Conservation (phyloP, 2,888 invertebrate genomes). For the Eumerus sabulonum region DNA sequence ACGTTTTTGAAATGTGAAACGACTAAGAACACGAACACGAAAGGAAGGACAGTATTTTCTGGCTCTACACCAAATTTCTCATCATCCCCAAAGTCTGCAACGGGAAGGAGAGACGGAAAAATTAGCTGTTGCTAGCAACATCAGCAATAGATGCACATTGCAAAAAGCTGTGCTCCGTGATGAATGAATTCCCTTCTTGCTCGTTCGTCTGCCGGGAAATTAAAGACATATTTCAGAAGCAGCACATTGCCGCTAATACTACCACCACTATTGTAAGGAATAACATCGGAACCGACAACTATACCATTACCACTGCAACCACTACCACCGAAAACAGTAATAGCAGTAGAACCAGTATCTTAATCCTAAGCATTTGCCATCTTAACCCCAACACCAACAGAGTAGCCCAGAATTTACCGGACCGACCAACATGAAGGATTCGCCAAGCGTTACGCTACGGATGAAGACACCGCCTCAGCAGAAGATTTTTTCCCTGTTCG, state of each 20-base stretch:
- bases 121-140: slow-evolving; percentile 66
- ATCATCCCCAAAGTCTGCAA: slow-evolving; percentile 27
- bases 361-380: slow-evolving; percentile 66
- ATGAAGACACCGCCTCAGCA: slow-evolving; percentile 60
- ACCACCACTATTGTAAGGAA: no score
- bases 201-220: slow-evolving; percentile 62
- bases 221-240: slow-evolving; percentile 64
- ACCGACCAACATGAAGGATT: slow-evolving; percentile 43
- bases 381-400: slow-evolving; percentile 52
- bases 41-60: slow-evolving; percentile 43
- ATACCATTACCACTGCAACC: no score
- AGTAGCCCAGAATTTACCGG: slow-evolving; percentile 26
- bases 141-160: slow-evolving; percentile 62
- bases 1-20: slow-evolving; percentile 39
- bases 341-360: slow-evolving; percentile 57
- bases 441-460: slow-evolving; percentile 57
- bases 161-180: slow-evolving; percentile 62
- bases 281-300: no score
- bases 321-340: slow-evolving; percentile 60
- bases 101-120: slow-evolving; percentile 44
- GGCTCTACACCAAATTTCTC: slow-evolving; percentile 61
- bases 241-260: slow-evolving; percentile 19
- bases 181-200: slow-evolving; percentile 64
- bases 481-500: slow-evolving; percentile 35
- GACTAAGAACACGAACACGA: slow-evolving; percentile 50